Evolutionary conservation across 2,888 invertebrate species (phyloP).

Genomic region (Tipula vernalis): DNA sequence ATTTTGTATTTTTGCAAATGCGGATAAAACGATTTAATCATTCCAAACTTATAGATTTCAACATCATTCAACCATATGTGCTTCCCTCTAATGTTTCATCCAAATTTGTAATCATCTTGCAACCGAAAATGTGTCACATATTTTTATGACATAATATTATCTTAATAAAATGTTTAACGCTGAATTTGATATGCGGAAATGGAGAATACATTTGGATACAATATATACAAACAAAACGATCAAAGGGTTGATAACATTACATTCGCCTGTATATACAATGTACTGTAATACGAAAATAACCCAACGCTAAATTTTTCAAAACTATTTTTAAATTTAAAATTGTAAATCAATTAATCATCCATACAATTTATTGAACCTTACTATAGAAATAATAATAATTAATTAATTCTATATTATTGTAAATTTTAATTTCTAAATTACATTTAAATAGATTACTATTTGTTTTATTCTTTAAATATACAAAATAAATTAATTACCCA

Average conservation of each 20-base stretch:
- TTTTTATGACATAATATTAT: neutral
- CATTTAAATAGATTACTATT: neutral
- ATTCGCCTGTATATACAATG: neutral
- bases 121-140: neutral
- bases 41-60: neutral
- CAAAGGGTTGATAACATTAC: neutral
- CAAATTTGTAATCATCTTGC: neutral
- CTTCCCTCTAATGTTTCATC: neutral
- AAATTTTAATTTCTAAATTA: neutral
- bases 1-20: neutral
- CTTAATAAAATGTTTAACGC: neutral
- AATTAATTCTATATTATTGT: neutral
- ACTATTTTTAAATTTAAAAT: neutral
- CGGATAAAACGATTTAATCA: neutral
- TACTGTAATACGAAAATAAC: neutral
- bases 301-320: neutral
- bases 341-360: neutral
- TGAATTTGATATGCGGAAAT: neutral
- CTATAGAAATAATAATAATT: neutral
- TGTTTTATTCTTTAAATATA: neutral
- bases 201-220: neutral
- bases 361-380: neutral
- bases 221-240: neutral
- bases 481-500: neutral
- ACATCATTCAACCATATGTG: neutral